Evolutionary conservation across 2,797 vertebrate species (phyloP), one percentile per base, ranked within the genome.

Genomic region (Morus bassanus): DNA sequence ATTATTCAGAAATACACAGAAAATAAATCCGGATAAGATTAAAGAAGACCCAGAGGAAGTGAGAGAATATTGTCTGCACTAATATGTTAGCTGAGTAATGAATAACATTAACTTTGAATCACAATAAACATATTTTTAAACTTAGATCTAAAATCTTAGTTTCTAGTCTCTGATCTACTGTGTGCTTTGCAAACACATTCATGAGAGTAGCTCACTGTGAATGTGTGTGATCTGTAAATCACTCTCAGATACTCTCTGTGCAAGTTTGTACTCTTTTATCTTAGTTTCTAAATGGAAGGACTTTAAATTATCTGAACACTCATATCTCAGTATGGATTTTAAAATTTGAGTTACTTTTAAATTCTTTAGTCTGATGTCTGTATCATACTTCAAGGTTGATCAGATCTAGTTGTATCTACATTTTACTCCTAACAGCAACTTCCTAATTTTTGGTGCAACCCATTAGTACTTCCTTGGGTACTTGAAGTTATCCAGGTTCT

Each of bases 21-120:
- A 97, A 98, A 97, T 97, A 97, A 98, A 98, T 97, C 85, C 96
- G 96, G 94, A 96, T 96, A 94, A 96, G 96, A 97, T 98, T 98
- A 98, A 92, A 95, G 93, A 98, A 97, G 73, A 91, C 97, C 87
- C 89, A 73, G 86, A 97, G 97, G 97, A 98, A 91, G 91, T 91
- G 46, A 96, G 60, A 95, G 93, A 97, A 97, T 97, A 97, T 97
- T 97, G 89, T 97, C 92, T 95, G 79, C 82, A 93, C 83, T 95
- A 97, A 96, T 93, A 89, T 90, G 88, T 97, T 97, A 93, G 81
- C 94, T 96, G 92, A 98, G 92, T 97, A 97, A 95, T 94, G 94
- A 98, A 93, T 92, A 93, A 89, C 64, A 77, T 97, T 96, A 97
- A 75, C 69, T 93, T 98, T 98, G 97, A 97, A 95, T 94, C 91